phyloP scores from a whole-genome alignment of 2,113 vertebrate genomes.

The Thryonomys swinderianus region DNA sequence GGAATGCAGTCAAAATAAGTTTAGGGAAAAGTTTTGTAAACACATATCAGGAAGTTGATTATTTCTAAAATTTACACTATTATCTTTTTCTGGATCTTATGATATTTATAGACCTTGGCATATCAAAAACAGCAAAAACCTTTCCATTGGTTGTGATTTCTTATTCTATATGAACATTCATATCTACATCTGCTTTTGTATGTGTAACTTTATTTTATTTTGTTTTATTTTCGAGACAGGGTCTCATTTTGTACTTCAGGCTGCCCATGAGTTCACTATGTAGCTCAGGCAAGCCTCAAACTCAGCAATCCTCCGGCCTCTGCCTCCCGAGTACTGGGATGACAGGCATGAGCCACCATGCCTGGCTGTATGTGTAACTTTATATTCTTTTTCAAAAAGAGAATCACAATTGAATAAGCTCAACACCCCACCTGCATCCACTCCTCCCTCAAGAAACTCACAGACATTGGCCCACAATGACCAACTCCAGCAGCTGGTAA shows the following conservation, averaged over 20 bases:
- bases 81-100: neutral
- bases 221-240: too few species aligned
- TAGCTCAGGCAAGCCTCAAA: too few species aligned
- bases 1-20: neutral
- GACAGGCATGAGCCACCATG: too few species aligned
- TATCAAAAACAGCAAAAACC: neutral
- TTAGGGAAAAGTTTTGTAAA: neutral
- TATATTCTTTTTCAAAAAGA: neutral
- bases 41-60: neutral
- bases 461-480: neutral
- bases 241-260: too few species aligned
- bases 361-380: neutral
- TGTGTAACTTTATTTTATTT: neutral
- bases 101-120: neutral
- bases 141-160: neutral
- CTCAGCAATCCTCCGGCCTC: too few species aligned
- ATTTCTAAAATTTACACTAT: neutral
- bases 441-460: neutral
- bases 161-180: slow-evolving; percentile 17
- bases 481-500: neutral
- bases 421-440: neutral
- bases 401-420: neutral
- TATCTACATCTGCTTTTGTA: neutral
- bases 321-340: too few species aligned
- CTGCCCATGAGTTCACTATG: too few species aligned